Evolutionary conservation across 1,140 invertebrate genomes (phyloP).

Genomic region (Tyrophagus putrescentiae): DNA sequence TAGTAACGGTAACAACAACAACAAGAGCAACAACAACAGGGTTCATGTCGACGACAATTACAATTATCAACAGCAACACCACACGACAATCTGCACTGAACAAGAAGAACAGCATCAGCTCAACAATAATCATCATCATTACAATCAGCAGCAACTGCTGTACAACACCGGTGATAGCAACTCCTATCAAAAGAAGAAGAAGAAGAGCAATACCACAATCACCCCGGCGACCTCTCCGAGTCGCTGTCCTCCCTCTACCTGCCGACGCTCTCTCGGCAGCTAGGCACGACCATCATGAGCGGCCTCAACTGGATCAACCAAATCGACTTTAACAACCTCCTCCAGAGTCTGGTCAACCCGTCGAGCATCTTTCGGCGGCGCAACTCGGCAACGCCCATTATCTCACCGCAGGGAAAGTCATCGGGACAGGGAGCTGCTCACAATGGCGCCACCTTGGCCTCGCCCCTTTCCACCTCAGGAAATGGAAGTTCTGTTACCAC

Average conservation of each 20-base stretch:
- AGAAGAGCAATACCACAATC: background rate
- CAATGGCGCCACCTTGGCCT: too few species aligned
- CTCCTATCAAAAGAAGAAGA: background rate
- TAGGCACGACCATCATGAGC: slow-evolving; percentile 12
- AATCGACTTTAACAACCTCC: slow-evolving; percentile 22
- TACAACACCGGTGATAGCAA: background rate
- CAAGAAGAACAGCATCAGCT: too few species aligned
- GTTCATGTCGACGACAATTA: background rate
- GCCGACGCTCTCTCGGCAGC: background rate
- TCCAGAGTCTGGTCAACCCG: slow-evolving; percentile 23
- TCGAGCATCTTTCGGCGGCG: slow-evolving; percentile 24
- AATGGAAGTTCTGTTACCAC: too few species aligned
- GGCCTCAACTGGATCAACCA: slow-evolving; percentile 16
- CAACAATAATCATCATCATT: background rate
- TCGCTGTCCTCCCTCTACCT: slow-evolving; percentile 1
- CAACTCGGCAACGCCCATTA: slow-evolving; percentile 23
- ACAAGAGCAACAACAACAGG: background rate
- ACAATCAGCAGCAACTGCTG: background rate
- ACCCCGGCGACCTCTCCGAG: background rate
- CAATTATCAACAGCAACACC: too few species aligned
- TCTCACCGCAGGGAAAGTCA: too few species aligned
- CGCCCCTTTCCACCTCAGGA: too few species aligned
- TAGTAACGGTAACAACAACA: too few species aligned
- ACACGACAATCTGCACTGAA: too few species aligned
- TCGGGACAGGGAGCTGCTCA: too few species aligned